These are phyloP conservation scores for Aporophyla lueneburgensis DNA, from an alignment of 2,888 invertebrate species.

Conservation along the genomic window DNA sequence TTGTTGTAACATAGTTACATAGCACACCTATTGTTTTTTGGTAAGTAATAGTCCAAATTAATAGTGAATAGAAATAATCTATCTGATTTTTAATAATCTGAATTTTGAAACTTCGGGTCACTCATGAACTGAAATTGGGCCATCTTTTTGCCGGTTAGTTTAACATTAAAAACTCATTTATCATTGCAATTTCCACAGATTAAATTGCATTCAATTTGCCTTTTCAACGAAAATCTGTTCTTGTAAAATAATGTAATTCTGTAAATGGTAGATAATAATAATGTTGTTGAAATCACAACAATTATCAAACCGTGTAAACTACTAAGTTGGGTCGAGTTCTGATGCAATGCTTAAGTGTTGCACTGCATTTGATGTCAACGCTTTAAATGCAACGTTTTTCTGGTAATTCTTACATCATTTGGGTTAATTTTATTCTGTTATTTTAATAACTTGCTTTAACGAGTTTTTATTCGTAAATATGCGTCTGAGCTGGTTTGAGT, in stretches of 20 bases:
- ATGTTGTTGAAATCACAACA: conserved; percentile 34
- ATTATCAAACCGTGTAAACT: conserved; percentile 50
- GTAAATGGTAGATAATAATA: conserved; percentile 23
- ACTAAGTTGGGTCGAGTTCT: conserved; percentile 23
- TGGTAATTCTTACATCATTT: conserved; percentile 56
- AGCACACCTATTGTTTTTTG: too few species aligned
- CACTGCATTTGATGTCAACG: conserved; percentile 55
- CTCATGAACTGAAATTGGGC: not conserved
- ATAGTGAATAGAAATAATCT: too few species aligned
- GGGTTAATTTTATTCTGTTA: conserved; percentile 62
- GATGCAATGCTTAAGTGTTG: conserved; percentile 51
- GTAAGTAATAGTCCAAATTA: too few species aligned
- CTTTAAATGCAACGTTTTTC: conserved; percentile 54
- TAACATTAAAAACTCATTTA: not conserved
- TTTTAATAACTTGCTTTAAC: conserved; percentile 45
- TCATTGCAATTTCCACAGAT: not conserved
- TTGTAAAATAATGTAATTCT: conserved; percentile 20
- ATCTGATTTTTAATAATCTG: too few species aligned
- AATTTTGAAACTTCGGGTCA: not conserved
- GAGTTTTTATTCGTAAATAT: not conserved
- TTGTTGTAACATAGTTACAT: too few species aligned
- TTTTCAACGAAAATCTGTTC: conserved; percentile 6
- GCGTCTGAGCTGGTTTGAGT: not conserved
- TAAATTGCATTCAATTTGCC: not conserved
- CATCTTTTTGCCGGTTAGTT: not conserved